Evolutionary conservation across 37 sponge, comb jelly and placozoan species (phyloP), one percentile per base, ranked within the genome.

Genomic region (Ephydatia muelleri): DNA sequence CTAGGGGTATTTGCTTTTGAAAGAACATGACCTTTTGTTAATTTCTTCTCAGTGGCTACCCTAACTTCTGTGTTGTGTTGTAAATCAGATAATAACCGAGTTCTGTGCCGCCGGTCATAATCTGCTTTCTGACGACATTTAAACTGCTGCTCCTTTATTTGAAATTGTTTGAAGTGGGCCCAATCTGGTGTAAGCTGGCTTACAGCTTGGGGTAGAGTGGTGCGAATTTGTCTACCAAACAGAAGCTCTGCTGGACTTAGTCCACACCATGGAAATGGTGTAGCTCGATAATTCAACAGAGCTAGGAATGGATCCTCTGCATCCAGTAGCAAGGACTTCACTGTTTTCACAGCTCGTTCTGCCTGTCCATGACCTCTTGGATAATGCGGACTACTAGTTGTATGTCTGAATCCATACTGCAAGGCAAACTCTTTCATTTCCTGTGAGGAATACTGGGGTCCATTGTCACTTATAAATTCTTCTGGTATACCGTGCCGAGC

Each of bases 331-430:
- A 91, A 47, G 28, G 49, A 26, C 34, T 86, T 86, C 5, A 86
- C 83, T 39, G 86, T 86, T 69, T 91, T 69, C 34, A 86, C 91
- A 19, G 75, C 38, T 3, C 83, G 39, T 36, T 91, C 90, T 19
- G 76, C 90, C 38, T 76, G 82, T 47, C 91, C 87, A 82, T 91
- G 86, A 64, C 87, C 82, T 69, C 81, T 77, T 31, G 91, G 91
- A 37, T 76, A 91, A 8, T 37, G 64, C 57, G 85, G 85, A 38
- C 85, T 84, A 48, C 77, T 76, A 19, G 85, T 84, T 29, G 36
- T 75, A 31, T 84, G 85, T n/a, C 19, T 23, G n/a, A 84, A 84
- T 28, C 65, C 49, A 84, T 76, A 84, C 40, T 29, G 25, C 38
- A 25, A 21, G 48, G 85, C 77, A 64, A 84, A 76, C n/a, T 75